These are phyloP conservation scores for Leucophenga maculata DNA, from an alignment of 2,888 invertebrate genomes.

Conservation along the genomic window DNA sequence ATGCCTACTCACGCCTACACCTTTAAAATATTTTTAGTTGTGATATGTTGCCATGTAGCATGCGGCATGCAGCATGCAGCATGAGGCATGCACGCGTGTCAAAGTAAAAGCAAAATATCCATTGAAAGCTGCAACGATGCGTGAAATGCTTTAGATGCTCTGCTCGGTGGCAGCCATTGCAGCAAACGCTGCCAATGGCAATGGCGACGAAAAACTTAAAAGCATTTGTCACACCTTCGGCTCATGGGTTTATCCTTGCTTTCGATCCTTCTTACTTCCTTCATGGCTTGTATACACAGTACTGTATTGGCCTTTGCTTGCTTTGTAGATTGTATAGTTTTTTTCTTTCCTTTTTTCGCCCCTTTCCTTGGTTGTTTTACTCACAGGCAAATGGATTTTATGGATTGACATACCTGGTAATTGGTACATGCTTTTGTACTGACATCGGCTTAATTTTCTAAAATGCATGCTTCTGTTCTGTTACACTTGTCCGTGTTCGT, in stretches of 20 bases:
- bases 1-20: background rate
- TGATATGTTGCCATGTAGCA: background rate
- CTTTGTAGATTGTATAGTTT: background rate
- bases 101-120: constrained; percentile 57
- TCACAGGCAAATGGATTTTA: constrained; percentile 59
- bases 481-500: background rate
- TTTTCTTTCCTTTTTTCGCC: background rate
- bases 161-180: background rate
- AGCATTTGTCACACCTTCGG: constrained; percentile 62
- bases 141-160: constrained; percentile 61
- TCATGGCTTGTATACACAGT: constrained; percentile 20
- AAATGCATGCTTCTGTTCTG: constrained; percentile 13
- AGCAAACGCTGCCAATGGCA: constrained; percentile 12
- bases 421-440: constrained; percentile 47
- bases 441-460: constrained; percentile 39
- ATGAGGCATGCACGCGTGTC: constrained; percentile 35
- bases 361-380: constrained; percentile 2
- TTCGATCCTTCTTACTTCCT: background rate
- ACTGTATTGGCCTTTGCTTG: constrained; percentile 23
- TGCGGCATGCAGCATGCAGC: background rate
- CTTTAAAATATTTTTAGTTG: constrained; percentile 10
- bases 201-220: constrained; percentile 48
- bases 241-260: constrained; percentile 29
- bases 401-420: constrained; percentile 61
- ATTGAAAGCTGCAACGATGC: constrained; percentile 66